These are phyloP conservation scores for Apostichopus californicus DNA, from an alignment of 35 echinoderm and acorn worm species.

Conservation along the genomic window DNA sequence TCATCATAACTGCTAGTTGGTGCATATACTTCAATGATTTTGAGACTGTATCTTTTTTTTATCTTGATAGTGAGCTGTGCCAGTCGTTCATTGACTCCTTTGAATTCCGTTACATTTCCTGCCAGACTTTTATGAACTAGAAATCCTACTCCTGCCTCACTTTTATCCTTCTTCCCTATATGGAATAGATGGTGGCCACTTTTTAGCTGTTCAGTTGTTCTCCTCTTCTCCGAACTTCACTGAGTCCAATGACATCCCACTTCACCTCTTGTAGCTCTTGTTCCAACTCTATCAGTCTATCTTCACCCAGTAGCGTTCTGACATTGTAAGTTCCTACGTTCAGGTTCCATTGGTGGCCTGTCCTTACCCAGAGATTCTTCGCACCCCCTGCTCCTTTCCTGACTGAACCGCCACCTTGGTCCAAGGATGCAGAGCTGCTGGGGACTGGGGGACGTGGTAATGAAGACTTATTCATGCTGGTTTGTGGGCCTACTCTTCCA, in stretches of 20 bases:
- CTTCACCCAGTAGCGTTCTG: conserved; percentile 49
- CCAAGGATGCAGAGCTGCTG: neutral
- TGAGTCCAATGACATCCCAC: conserved; percentile 53
- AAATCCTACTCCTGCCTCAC: conserved; percentile 21
- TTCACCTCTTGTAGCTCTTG: conserved; percentile 33
- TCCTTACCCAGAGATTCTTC: conserved; percentile 52
- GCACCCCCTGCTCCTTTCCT: conserved; percentile 60
- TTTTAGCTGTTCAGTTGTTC: conserved; percentile 21
- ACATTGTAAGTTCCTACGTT: conserved; percentile 42
- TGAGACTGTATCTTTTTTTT: neutral
- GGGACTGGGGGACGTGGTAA: neutral
- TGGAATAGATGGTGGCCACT: conserved; percentile 60
- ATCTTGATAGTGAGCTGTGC: conserved; percentile 44
- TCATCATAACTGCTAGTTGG: neutral
- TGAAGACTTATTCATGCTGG: neutral
- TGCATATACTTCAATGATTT: neutral
- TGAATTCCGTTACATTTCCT: conserved; percentile 47
- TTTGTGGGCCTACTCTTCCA: neutral
- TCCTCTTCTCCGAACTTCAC: conserved; percentile 52
- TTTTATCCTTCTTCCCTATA: neutral
- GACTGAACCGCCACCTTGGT: neutral
- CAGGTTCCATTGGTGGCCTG: conserved; percentile 55
- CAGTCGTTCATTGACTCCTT: conserved; percentile 36
- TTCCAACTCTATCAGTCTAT: conserved; percentile 48
- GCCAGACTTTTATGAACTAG: neutral